Evolutionary conservation across 1,140 invertebrate genomes (phyloP), one percentile per base, ranked within the genome.

Genomic region (Apis dorsata): DNA sequence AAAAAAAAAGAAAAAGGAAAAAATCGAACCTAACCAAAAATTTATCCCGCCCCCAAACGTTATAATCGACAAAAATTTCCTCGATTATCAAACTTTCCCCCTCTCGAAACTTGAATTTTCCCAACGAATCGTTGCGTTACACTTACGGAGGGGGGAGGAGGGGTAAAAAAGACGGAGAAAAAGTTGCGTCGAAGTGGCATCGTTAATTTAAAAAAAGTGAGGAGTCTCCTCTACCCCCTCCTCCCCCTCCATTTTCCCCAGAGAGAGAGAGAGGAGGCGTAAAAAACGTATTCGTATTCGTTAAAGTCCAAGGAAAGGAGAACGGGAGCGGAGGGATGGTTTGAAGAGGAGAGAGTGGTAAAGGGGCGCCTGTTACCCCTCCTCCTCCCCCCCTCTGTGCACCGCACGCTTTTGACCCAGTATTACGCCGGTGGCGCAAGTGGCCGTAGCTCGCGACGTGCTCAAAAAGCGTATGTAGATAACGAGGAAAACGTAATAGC

Each of bases 401-500:
- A 19, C 59, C 15, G n/a, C 63, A n/a, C 72, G 71, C 81, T 86
- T 86, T 86, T 87, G 85, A 87, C 81, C 76, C 15, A 65, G 68
- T 86, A 84, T 68, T 53, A 72, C 60, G 65, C 51, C 71, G 15
- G 24, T 53, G 78, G 49, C 59, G 62, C 62, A 68, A 86, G 28
- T 85, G 72, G 74, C 44, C 75, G 77, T 10, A 75, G 62, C 78
- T 72, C 69, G 57, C 69, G 57, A 55, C 71, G 75, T 68, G 84
- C 78, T 86, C 81, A 72, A 87, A 87, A 86, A 83, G 73, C 85
- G 60, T 76, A 60, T 72, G 68, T 69, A 84, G 82, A 81, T 87
- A 87, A 87, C 86, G 85, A 87, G 86, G 60, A 75, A 44, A 87
- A 81, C 74, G 78, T 87, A 87, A 87, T 81, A 84, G 85, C 86